A percentile compares a stretch with the other conserved stretches of the same genome.
Evolutionary conservation across 2,797 vertebrate genomes (phyloP).

Genomic region (Microctenopoma lineatum): DNA sequence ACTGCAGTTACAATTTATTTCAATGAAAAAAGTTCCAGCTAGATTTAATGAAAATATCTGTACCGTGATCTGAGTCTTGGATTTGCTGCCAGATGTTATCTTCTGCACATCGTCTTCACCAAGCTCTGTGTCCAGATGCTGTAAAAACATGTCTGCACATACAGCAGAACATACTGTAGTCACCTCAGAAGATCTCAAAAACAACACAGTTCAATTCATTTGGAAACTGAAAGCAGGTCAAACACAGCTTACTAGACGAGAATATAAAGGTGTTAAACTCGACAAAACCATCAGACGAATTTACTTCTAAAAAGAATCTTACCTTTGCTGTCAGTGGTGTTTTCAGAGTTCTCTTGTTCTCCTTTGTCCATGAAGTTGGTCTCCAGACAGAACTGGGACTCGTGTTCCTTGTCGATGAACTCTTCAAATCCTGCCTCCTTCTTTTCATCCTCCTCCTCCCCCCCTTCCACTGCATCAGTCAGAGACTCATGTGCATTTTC

Average conservation of each 20-base stretch:
- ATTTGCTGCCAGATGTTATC: constrained; percentile 78
- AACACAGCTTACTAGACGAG: background rate
- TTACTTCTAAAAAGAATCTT: background rate
- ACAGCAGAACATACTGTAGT: background rate
- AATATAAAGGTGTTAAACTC: background rate
- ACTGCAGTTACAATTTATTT: background rate
- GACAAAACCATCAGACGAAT: too few relatives aligned
- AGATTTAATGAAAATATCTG: background rate
- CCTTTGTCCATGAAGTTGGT: constrained; percentile 85
- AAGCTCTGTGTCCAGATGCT: constrained; percentile 88
- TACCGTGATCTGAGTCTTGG: constrained; percentile 87
- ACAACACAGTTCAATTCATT: background rate
- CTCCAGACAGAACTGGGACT: constrained; percentile 92
- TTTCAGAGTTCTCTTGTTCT: constrained; percentile 48
- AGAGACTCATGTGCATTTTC: constrained; percentile 40
- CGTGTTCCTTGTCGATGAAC: constrained; percentile 88
- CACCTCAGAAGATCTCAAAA: background rate
- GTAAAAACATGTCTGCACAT: constrained; percentile 87
- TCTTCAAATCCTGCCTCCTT: constrained; percentile 70
- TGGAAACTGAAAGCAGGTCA: background rate
- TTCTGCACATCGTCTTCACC: constrained; percentile 88
- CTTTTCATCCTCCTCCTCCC: constrained; percentile 33
- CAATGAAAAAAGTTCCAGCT: background rate
- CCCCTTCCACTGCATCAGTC: constrained; percentile 36
- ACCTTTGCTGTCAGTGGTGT: constrained; percentile 51